A percentile compares a stretch with the other conserved stretches of the same genome.
Conservation (phyloP, 2,113 vertebrate genomes). For the Pelobates fuscus region DNA sequence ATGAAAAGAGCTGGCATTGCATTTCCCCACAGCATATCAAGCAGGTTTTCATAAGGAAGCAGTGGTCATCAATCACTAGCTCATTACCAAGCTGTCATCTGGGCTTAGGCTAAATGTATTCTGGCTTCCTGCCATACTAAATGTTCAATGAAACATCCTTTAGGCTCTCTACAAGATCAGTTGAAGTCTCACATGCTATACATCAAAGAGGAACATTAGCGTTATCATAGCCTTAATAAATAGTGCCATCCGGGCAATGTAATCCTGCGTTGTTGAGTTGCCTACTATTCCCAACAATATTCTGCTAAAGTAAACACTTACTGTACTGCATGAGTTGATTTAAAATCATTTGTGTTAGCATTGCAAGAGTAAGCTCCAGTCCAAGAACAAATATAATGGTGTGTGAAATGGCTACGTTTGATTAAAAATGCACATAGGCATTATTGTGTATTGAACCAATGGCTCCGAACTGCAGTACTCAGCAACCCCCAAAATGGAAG, state of each 20-base stretch:
- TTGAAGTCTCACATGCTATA: slow-evolving; percentile 77
- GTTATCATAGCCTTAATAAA: slow-evolving; percentile 81
- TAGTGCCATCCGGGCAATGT: slow-evolving; percentile 71
- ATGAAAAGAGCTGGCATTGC: slow-evolving; percentile 72
- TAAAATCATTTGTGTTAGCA: slow-evolving; percentile 54
- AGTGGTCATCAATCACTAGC: slow-evolving; percentile 84
- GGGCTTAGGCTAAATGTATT: slow-evolving; percentile 82
- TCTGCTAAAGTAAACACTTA: slow-evolving; percentile 79
- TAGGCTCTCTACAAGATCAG: slow-evolving; percentile 82
- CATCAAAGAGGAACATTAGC: slow-evolving; percentile 78
- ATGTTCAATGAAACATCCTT: slow-evolving; percentile 83
- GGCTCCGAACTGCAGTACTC: neutral
- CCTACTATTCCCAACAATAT: slow-evolving; percentile 71
- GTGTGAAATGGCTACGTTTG: slow-evolving; percentile 4
- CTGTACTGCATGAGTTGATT: slow-evolving; percentile 79
- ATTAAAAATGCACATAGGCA: neutral
- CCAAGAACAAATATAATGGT: neutral
- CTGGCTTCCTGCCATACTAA: slow-evolving; percentile 83
- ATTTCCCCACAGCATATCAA: slow-evolving; percentile 76
- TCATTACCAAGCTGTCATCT: slow-evolving; percentile 83
- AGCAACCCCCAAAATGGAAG: neutral
- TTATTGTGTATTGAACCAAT: neutral
- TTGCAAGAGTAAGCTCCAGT: slow-evolving; percentile 5
- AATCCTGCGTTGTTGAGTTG: slow-evolving; percentile 72
- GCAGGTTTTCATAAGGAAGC: slow-evolving; percentile 80